Evolutionary conservation across 1,140 invertebrate genomes (phyloP), one percentile per base, ranked within the genome.

Genomic region (Trichoplusia ni): DNA sequence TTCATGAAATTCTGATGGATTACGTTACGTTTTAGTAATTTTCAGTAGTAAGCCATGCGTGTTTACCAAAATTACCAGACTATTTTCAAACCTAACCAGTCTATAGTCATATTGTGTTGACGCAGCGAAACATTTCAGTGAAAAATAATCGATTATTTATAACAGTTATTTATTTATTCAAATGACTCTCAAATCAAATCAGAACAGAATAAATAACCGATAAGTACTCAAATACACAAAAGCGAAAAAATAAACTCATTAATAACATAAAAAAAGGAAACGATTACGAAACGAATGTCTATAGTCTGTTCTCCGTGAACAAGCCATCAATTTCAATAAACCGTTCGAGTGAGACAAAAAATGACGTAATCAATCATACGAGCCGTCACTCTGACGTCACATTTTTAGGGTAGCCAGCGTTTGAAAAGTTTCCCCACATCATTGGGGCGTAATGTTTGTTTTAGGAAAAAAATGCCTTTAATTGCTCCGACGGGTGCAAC

Each of bases 291-390:
- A 33, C 40, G 40, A 59, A 40, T 59, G 40, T 60, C 56, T 47
- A 60, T 46, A 18, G 56, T 60, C 18, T 29, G 29, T 35, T 29
- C 40, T 16, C 19, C 2, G 56, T 33, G 40, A 47, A 33, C 19
- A 60, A 60, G 40, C 56, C 40, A 60, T 60, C 56, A 60, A 60
- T 60, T 60, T 60, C 56, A 60, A 60, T 60, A 60, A 60, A 60
- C 14, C 11, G 56, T 11, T 31, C 18, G 56, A 60, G 56, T 47
- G 56, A 60, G 42, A 60, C 40, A 60, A 60, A 60, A 60, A 60
- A 60, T 60, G 40, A 60, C 29, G 56, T 19, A 47, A 60, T 60
- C 40, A 60, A 60, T 60, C 56, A 60, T 60, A 44, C 29, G n/a
- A 18, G n/a, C 40, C 42, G 56, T 46, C 56, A 60, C 25, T 60